Conservation (phyloP, 2,888 invertebrate genomes). For the Cerastoderma edule region DNA sequence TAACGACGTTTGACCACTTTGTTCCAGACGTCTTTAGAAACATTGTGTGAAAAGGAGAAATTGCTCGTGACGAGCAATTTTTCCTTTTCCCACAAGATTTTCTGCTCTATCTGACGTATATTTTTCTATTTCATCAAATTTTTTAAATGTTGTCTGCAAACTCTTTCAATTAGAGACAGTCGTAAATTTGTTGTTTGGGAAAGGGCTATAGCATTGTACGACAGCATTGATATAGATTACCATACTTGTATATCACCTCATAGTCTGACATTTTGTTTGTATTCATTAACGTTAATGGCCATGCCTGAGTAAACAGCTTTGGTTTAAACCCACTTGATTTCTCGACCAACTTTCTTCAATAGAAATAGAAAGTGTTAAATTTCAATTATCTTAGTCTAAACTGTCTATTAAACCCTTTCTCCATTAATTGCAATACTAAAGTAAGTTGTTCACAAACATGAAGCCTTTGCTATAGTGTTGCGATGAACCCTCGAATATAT, state of each 20-base stretch:
- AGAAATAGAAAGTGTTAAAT: background rate
- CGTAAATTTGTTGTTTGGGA: background rate
- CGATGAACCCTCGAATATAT: no score
- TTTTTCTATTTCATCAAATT: constrained; percentile 9
- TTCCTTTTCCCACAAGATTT: constrained; percentile 1
- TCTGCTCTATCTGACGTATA: background rate
- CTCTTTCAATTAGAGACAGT: background rate
- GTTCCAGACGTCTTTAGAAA: background rate
- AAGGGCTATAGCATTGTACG: no score
- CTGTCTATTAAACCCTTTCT: background rate
- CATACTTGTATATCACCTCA: no score
- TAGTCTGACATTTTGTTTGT: no score
- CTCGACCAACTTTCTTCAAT: background rate
- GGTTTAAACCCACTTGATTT: background rate
- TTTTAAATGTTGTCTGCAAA: background rate
- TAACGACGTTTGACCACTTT: background rate
- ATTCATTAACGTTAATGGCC: background rate
- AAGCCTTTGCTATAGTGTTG: no score
- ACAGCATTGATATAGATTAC: no score
- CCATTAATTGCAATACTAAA: no score
- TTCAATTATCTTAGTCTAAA: constrained; percentile 8
- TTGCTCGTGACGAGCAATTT: constrained; percentile 1
- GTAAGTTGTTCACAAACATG: no score
- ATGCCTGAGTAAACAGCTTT: background rate
- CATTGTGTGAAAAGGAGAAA: constrained; percentile 3